Evolutionary conservation across 2,888 invertebrate species (phyloP).

Genomic region (Cephus pygmeus): DNA sequence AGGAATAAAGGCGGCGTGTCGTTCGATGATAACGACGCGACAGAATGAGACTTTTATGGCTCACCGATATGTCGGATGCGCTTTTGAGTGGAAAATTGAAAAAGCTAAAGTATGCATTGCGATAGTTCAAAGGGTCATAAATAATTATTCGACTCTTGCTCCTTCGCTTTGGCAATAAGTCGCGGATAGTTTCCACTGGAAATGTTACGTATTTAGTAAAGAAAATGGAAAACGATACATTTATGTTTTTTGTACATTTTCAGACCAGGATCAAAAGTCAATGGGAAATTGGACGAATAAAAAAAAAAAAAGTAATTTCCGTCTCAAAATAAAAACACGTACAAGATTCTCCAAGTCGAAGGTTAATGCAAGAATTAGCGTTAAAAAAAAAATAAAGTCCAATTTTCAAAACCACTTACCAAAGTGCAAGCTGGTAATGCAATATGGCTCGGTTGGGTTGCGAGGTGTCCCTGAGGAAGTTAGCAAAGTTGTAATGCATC

Average conservation of each 20-base stretch:
- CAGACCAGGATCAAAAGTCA: neutral
- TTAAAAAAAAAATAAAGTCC: neutral
- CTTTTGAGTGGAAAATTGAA: constrained; percentile 39
- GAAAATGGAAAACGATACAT: rapidly evolving
- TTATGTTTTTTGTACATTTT: neutral
- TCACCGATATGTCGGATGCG: constrained; percentile 4
- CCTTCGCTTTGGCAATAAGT: neutral
- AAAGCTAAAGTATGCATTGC: constrained; percentile 36
- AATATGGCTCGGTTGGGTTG: constrained; percentile 78
- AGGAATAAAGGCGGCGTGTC: neutral
- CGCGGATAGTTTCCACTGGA: neutral
- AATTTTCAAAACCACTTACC: constrained; percentile 69
- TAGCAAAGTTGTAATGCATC: constrained; percentile 91
- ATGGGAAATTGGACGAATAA: neutral
- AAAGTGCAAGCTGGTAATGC: constrained; percentile 83
- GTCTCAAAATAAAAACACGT: neutral
- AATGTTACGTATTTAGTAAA: neutral
- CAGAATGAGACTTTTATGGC: constrained; percentile 1
- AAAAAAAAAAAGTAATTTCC: neutral
- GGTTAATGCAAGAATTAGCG: neutral
- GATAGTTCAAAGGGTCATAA: constrained; percentile 18
- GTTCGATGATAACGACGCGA: neutral
- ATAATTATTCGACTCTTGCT: constrained; percentile 11
- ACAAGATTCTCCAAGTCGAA: neutral
- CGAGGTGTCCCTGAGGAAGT: constrained; percentile 83